Evolutionary conservation across 2,888 invertebrate species (phyloP).

Genomic region (Hypena proboscidalis): DNA sequence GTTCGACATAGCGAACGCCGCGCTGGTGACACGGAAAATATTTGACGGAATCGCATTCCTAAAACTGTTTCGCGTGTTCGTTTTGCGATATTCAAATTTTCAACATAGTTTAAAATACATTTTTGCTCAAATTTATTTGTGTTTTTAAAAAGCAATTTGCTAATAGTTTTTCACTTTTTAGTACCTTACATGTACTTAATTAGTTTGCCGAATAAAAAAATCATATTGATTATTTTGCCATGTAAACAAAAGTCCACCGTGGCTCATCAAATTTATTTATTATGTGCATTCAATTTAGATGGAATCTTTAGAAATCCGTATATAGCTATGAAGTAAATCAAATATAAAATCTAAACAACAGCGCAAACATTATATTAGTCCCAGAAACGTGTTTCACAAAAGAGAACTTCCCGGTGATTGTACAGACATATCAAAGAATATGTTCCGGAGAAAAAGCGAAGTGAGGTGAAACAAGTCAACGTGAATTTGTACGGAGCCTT

Average conservation of each 20-base stretch:
- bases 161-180: too few relatives aligned
- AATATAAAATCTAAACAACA: too few relatives aligned
- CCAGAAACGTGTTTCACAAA: conserved; percentile 18
- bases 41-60: conserved; percentile 47
- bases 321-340: too few relatives aligned
- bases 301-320: too few relatives aligned
- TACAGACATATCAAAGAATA: conserved; percentile 54
- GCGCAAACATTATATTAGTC: background rate
- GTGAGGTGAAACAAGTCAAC: conserved; percentile 73
- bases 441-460: conserved; percentile 54
- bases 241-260: too few relatives aligned
- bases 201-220: too few relatives aligned
- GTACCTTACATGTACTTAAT: too few relatives aligned
- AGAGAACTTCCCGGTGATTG: conserved; percentile 1
- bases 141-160: background rate
- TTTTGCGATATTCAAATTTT: conserved; percentile 9
- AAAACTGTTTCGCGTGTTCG: conserved; percentile 23
- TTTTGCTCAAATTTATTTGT: background rate
- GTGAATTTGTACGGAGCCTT: conserved; percentile 82
- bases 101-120: background rate
- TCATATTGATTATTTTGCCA: too few relatives aligned
- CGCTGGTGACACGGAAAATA: conserved; percentile 49
- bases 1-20: conserved; percentile 48
- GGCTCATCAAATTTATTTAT: too few relatives aligned
- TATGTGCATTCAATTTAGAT: too few relatives aligned